phyloP scores from a whole-genome alignment of 2,797 vertebrate species.

The Spea hammondii region DNA sequence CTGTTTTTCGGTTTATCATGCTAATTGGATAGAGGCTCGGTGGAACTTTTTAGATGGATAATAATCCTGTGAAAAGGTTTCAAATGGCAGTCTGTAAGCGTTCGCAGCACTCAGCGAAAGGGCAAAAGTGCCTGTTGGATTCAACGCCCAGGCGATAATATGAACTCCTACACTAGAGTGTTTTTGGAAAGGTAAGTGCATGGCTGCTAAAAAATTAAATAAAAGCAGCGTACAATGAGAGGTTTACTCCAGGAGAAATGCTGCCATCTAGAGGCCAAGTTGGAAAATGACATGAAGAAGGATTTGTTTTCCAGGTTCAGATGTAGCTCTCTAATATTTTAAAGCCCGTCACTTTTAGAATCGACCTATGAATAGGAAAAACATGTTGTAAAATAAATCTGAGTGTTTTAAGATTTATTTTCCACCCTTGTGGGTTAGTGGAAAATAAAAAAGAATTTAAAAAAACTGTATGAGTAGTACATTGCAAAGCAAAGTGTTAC shows the following conservation, averaged over 20 bases:
- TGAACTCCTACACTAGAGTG: conserved; percentile 30
- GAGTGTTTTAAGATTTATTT: too few species aligned
- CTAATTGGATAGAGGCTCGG: conserved; percentile 37
- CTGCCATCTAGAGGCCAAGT: conserved; percentile 24
- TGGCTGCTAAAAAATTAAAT: conserved; percentile 7
- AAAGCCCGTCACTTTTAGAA: too few species aligned
- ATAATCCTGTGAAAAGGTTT: conserved; percentile 31
- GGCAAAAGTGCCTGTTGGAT: conserved; percentile 32
- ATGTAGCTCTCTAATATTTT: too few species aligned
- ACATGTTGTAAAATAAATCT: too few species aligned
- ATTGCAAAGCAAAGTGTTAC: too few species aligned
- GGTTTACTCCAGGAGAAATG: conserved; percentile 14
- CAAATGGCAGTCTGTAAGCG: conserved; percentile 27
- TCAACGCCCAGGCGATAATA: conserved; percentile 45
- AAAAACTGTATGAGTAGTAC: too few species aligned
- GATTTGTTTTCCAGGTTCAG: background rate
- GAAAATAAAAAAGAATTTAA: too few species aligned
- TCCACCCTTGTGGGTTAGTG: too few species aligned
- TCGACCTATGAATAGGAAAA: too few species aligned
- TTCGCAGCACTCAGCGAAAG: conserved; percentile 36
- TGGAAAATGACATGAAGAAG: background rate
- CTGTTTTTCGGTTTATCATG: conserved; percentile 33
- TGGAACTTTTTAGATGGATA: conserved; percentile 40
- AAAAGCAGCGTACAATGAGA: background rate
- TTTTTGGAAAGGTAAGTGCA: conserved; percentile 20